Conservation (phyloP, 2,888 invertebrate genomes). For the Tenthredo scrophulariae region DNA sequence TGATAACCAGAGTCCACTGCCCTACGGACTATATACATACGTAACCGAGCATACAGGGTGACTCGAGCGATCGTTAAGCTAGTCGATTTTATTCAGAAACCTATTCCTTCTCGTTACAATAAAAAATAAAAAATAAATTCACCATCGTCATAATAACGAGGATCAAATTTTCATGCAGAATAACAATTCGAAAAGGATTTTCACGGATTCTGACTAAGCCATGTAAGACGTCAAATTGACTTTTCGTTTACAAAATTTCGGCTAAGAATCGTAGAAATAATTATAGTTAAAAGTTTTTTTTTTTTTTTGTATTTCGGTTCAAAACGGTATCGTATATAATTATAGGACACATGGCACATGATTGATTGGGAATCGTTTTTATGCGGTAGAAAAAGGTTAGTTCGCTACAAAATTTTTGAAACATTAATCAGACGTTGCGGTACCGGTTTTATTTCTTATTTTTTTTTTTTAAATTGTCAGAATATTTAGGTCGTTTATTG, state of each 20-base stretch:
- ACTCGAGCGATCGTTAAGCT: neutral
- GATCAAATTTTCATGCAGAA: neutral
- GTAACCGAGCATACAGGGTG: neutral
- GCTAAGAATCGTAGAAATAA: no score
- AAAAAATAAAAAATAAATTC: neutral
- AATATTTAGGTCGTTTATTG: neutral
- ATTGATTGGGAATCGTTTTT: no score
- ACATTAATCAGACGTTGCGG: neutral
- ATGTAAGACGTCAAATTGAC: no score
- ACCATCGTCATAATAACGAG: neutral
- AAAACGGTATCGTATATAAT: no score
- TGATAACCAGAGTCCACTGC: conserved; percentile 34
- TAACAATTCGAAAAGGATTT: neutral
- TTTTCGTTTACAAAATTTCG: no score
- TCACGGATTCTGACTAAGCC: no score
- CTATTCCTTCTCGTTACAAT: neutral
- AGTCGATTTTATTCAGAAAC: neutral
- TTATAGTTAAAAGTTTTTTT: no score
- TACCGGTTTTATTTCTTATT: neutral
- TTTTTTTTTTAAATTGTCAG: neutral
- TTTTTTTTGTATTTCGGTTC: no score
- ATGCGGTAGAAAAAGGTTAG: no score
- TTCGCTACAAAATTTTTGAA: neutral
- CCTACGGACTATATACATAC: conserved; percentile 8
- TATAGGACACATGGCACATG: no score